Evolutionary conservation across 2,113 vertebrate species (phyloP).

Genomic region (Dolichotis patagonum): DNA sequence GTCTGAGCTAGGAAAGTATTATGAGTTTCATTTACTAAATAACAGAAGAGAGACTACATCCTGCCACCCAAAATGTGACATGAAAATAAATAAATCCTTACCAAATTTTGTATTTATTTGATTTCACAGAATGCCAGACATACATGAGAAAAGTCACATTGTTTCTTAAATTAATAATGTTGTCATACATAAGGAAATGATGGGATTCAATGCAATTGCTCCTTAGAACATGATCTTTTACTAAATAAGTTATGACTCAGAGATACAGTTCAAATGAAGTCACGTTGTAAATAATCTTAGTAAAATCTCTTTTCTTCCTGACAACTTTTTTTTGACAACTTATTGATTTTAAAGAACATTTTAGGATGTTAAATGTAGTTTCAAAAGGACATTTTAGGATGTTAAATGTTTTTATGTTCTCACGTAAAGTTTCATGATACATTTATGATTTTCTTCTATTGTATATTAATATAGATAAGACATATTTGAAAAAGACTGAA

Average conservation of each 20-base stretch:
- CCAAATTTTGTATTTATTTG: not conserved
- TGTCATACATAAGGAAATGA: conserved; percentile 24
- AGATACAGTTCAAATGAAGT: conserved; percentile 2
- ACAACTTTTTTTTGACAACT: not conserved
- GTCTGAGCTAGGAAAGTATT: not conserved
- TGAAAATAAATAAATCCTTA: not conserved
- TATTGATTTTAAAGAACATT: not conserved
- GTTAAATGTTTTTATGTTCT: conserved; percentile 42
- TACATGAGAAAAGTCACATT: not conserved
- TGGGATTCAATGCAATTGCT: not conserved
- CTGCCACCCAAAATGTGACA: not conserved
- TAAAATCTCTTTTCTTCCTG: not conserved
- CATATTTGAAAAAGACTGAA: not conserved
- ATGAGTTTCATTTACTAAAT: conserved; percentile 53
- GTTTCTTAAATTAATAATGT: conserved; percentile 53
- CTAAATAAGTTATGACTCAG: not conserved
- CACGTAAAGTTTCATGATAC: conserved; percentile 22
- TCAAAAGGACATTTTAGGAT: not conserved
- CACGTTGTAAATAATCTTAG: conserved; percentile 19
- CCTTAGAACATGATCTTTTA: not conserved
- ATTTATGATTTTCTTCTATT: conserved; percentile 20
- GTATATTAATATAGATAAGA: not conserved
- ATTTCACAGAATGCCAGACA: not conserved
- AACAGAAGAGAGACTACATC: not conserved
- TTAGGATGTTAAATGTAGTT: conserved; percentile 31